phyloP scores from a whole-genome alignment of 2,888 invertebrate species.

The Cremastinae sp. region DNA sequence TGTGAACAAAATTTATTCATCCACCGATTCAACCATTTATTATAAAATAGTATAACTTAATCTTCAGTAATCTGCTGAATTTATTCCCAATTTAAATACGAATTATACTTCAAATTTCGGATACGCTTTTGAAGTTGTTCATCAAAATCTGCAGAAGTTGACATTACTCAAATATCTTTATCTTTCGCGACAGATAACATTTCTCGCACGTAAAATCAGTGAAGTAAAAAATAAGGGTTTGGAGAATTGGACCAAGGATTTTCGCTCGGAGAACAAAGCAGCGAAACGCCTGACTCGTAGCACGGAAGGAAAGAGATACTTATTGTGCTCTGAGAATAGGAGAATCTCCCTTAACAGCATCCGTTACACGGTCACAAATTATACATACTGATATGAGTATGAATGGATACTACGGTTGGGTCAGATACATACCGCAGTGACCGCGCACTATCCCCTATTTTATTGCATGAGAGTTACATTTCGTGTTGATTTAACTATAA shows the following conservation, averaged over 20 bases:
- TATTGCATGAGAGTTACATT: constrained; percentile 1
- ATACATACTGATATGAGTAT: constrained; percentile 62
- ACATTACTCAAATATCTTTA: background rate
- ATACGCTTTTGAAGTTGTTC: background rate
- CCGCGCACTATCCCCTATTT: constrained; percentile 10
- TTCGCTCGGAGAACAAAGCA: constrained; percentile 5
- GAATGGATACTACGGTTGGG: constrained; percentile 51
- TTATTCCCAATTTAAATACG: no score
- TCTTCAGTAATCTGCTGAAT: no score
- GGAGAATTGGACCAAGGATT: constrained; percentile 17
- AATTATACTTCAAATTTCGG: no score
- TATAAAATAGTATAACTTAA: no score
- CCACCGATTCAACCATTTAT: no score
- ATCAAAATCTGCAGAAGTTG: no score
- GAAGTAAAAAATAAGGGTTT: constrained; percentile 8
- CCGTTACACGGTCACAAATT: constrained; percentile 60
- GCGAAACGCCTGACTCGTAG: constrained; percentile 21
- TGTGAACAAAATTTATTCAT: background rate
- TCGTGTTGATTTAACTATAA: no score
- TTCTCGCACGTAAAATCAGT: constrained; percentile 5
- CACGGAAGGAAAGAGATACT: constrained; percentile 61
- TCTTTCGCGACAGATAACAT: background rate
- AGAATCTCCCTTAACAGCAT: constrained; percentile 62
- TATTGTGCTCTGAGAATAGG: constrained; percentile 56
- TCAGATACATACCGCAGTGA: constrained; percentile 14